These are phyloP conservation scores for Paratrypauchen microcephalus DNA, from an alignment of 2,797 vertebrate species.

Conservation along the genomic window DNA sequence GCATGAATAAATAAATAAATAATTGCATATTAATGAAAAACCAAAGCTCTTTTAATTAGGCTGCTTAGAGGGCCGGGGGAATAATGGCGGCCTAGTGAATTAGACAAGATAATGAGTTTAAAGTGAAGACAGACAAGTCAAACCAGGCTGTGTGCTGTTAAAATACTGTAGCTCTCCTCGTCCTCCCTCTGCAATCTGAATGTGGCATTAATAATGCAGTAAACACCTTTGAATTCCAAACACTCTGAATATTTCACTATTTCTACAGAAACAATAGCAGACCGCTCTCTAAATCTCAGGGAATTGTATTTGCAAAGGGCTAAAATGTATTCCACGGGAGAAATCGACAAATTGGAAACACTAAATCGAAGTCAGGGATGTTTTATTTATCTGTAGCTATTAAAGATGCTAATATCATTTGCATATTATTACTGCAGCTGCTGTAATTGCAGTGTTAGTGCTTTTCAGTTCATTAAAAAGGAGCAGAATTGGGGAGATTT, in stretches of 20 bases:
- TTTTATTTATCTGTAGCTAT: slow-evolving; percentile 31
- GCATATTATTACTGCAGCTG: slow-evolving; percentile 2
- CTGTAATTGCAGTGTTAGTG: slow-evolving; percentile 4
- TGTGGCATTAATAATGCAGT: slow-evolving; percentile 70
- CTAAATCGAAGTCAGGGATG: slow-evolving; percentile 24
- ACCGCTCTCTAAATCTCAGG: slow-evolving; percentile 31
- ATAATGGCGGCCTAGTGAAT: slow-evolving; percentile 74
- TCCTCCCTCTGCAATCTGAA: slow-evolving; percentile 54
- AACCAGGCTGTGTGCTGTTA: slow-evolving; percentile 64
- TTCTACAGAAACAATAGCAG: slow-evolving; percentile 51
- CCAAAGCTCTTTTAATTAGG: slow-evolving; percentile 75
- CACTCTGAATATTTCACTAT: slow-evolving; percentile 58
- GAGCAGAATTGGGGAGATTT: slow-evolving; percentile 22
- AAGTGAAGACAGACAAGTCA: slow-evolving; percentile 67
- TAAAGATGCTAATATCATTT: slow-evolving; percentile 15
- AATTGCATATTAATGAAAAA: slow-evolving; percentile 68
- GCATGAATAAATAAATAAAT: slow-evolving; percentile 56
- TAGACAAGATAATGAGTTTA: slow-evolving; percentile 76
- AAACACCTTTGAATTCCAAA: slow-evolving; percentile 68
- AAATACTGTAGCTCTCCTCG: slow-evolving; percentile 51
- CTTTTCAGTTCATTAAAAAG: slow-evolving; percentile 24
- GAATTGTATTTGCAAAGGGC: slow-evolving; percentile 25
- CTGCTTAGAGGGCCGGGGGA: slow-evolving; percentile 75
- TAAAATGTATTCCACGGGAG: slow-evolving; percentile 21
- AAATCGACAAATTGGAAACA: slow-evolving; percentile 37